These are phyloP conservation scores for Stegostoma tigrinum DNA, from an alignment of 2,113 vertebrate genomes.

Conservation along the genomic window DNA sequence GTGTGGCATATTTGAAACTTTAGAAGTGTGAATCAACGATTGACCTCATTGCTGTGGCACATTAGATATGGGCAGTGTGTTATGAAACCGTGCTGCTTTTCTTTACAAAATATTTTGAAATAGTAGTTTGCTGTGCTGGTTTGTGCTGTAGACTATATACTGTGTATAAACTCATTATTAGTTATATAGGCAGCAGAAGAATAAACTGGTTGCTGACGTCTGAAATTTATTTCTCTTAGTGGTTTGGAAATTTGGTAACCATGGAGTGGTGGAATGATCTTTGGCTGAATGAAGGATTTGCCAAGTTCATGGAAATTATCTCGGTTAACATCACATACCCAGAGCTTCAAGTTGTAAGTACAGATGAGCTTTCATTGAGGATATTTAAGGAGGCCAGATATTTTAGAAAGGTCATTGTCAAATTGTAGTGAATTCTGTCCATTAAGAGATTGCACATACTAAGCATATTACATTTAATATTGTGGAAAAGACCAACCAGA, in stretches of 20 bases:
- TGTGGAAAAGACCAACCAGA: background rate
- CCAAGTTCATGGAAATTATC: constrained; percentile 71
- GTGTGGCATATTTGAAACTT: background rate
- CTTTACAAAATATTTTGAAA: background rate
- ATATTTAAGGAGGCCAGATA: background rate
- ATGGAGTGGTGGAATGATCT: constrained; percentile 80
- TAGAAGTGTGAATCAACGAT: background rate
- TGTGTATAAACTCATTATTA: background rate
- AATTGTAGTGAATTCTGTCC: background rate
- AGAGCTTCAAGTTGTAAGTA: constrained; percentile 67
- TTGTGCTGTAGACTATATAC: background rate
- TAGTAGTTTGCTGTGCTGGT: background rate
- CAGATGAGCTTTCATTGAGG: background rate
- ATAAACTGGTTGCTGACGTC: background rate
- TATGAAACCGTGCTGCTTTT: background rate
- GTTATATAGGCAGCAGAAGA: background rate
- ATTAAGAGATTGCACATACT: background rate
- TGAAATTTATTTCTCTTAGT: constrained; percentile 48
- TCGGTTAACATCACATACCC: constrained; percentile 65
- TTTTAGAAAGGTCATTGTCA: background rate
- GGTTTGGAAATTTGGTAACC: constrained; percentile 75
- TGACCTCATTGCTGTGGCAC: background rate
- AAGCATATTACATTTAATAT: background rate
- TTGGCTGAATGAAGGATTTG: constrained; percentile 75
- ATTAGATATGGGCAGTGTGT: background rate